These are phyloP conservation scores for Phyllostomus discolor DNA, from an alignment of 2,113 vertebrate species.

Conservation along the genomic window DNA sequence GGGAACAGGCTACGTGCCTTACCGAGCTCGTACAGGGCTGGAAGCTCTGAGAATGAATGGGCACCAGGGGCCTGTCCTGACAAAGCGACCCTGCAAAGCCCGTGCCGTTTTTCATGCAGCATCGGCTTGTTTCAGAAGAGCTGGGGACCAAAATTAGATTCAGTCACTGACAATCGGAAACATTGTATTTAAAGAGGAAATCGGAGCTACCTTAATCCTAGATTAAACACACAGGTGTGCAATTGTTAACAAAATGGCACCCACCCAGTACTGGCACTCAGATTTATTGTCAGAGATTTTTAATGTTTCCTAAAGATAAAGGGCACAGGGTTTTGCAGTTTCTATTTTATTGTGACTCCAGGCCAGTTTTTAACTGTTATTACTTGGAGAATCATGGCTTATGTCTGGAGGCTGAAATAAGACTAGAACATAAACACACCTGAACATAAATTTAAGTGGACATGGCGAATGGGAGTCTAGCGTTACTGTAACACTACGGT, in stretches of 20 bases:
- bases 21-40: neutral
- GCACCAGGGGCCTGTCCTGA: conserved; percentile 69
- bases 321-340: conserved; percentile 67
- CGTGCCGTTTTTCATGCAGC: conserved; percentile 51
- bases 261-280: conserved; percentile 41
- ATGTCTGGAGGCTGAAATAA: conserved; percentile 65
- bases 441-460: conserved; percentile 47
- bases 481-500: neutral
- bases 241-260: conserved; percentile 56
- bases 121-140: conserved; percentile 67
- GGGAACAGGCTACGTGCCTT: conserved; percentile 20
- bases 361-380: conserved; percentile 71
- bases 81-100: conserved; percentile 76
- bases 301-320: conserved; percentile 78
- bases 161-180: conserved; percentile 71
- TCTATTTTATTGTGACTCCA: conserved; percentile 72
- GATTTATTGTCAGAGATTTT: conserved; percentile 61
- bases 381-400: conserved; percentile 66
- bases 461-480: neutral
- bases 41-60: conserved; percentile 40
- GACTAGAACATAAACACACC: conserved; percentile 45
- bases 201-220: conserved; percentile 33
- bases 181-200: conserved; percentile 39
- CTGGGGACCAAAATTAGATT: conserved; percentile 64
- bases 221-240: neutral